Percentiles rank a stretch among this genome's conserved stretches.
Conservation (phyloP, 2,888 invertebrate genomes). For the Cancer borealis region DNA sequence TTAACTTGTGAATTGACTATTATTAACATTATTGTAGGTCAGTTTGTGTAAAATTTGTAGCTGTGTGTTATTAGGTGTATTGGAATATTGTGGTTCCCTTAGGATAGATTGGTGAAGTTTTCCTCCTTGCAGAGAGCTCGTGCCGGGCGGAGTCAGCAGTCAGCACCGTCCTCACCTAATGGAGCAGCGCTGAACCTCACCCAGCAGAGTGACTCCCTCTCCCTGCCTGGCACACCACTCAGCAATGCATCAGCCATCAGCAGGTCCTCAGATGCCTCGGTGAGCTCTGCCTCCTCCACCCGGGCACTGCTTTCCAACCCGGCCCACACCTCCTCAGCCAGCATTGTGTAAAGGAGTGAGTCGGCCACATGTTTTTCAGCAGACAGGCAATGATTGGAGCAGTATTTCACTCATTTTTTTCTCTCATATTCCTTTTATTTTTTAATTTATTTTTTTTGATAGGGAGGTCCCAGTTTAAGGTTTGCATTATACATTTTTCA, state of each 20-base stretch:
- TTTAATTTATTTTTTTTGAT: neutral
- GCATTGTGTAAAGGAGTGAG: slow-evolving; percentile 50
- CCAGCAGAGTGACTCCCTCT: slow-evolving; percentile 69
- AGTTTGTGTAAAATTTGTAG: neutral
- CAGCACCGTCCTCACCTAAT: slow-evolving; percentile 56
- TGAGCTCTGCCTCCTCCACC: slow-evolving; percentile 75
- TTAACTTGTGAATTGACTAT: neutral
- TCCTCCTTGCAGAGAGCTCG: neutral
- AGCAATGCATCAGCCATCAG: slow-evolving; percentile 75
- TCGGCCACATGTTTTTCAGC: neutral
- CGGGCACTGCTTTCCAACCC: slow-evolving; percentile 72
- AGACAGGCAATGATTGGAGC: neutral
- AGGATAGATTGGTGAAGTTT: neutral
- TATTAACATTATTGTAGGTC: neutral
- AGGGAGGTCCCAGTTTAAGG: neutral
- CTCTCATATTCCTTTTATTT: neutral
- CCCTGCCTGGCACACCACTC: slow-evolving; percentile 76
- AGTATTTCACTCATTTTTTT: neutral
- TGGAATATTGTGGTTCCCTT: neutral
- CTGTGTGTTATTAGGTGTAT: neutral
- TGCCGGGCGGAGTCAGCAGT: neutral
- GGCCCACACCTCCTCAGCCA: slow-evolving; percentile 56
- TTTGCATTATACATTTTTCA: neutral
- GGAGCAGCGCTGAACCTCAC: slow-evolving; percentile 47
- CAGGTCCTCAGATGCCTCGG: slow-evolving; percentile 73